Evolutionary conservation across 2,888 invertebrate genomes (phyloP).

Genomic region (Gastrophysa polygoni): DNA sequence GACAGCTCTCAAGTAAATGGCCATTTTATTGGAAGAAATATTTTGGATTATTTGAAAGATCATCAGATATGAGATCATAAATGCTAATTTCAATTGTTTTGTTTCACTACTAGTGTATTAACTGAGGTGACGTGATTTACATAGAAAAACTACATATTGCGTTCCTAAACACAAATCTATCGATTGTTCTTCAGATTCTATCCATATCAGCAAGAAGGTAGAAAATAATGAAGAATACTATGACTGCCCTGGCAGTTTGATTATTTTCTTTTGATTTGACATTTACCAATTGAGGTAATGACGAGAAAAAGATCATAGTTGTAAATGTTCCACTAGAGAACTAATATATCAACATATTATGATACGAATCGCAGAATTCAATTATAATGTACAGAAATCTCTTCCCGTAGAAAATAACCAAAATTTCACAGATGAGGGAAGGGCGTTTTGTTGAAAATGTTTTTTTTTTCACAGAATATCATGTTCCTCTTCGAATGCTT

Average conservation of each 20-base stretch:
- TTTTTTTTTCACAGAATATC: too few relatives aligned
- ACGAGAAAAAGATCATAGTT: neutral
- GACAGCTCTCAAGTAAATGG: neutral
- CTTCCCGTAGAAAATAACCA: too few relatives aligned
- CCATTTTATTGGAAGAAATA: neutral
- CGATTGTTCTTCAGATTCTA: constrained; percentile 41
- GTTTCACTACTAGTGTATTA: neutral
- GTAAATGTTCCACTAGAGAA: neutral
- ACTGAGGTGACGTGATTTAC: constrained; percentile 12
- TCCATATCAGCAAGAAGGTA: constrained; percentile 19
- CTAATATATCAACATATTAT: too few relatives aligned
- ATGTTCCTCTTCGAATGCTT: too few relatives aligned
- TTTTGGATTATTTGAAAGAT: neutral
- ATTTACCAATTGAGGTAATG: neutral
- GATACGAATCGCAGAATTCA: too few relatives aligned
- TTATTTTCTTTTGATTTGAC: neutral
- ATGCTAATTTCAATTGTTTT: neutral
- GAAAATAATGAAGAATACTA: neutral
- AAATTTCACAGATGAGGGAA: too few relatives aligned
- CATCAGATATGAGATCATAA: neutral
- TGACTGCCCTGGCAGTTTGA: neutral
- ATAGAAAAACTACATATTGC: constrained; percentile 43
- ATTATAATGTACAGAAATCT: too few relatives aligned
- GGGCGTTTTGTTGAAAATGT: too few relatives aligned
- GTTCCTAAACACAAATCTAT: constrained; percentile 44